Evolutionary conservation across 2,113 vertebrate species (phyloP), one percentile per base, ranked within the genome.

Genomic region (Cranoglanis bouderius): DNA sequence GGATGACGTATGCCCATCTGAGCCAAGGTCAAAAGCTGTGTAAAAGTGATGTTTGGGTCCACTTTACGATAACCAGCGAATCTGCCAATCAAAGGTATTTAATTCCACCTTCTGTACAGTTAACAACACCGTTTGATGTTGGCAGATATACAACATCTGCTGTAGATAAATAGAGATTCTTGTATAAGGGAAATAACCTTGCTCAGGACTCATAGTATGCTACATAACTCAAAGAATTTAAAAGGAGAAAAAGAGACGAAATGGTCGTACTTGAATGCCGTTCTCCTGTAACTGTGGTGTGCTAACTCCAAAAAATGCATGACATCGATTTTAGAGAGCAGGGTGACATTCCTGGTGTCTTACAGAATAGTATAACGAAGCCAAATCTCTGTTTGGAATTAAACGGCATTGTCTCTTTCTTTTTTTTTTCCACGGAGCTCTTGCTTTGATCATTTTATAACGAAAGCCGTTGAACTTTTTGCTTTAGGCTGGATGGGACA

Each of bases 61-160:
- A 40, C 92, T 94, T 94, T 94, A 93, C 90, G 92, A 92, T 93
- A 94, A 93, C 90, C 92, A 94, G 92, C 86, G 74, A 94, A 92
- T 89, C 87, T 78, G 89, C 90, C 91, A 94, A 95, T 95, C 93
- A 95, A 89, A 93, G 90, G 92, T 93, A 92, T 95, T 92, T 94
- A 88, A 94, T 95, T 95, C 95, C 94, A 95, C 90, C 91, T 92
- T 92, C 89, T 92, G 88, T 94, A 92, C 85, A 92, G 91, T 93
- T 93, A 95, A 92, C 90, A 91, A 82, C 90, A 92, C 75, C 87
- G 92, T 94, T 94, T 95, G 92, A 95, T 95, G 94, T 95, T 93
- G 91, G 90, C 92, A 93, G 91, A 91, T 90, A 75, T 67, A 86
- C 63, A 77, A 89, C 83, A 61, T 53, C 77, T n/a, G 83, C 84